Conservation (phyloP, 2,113 vertebrate genomes). For the Halichoeres trimaculatus region DNA sequence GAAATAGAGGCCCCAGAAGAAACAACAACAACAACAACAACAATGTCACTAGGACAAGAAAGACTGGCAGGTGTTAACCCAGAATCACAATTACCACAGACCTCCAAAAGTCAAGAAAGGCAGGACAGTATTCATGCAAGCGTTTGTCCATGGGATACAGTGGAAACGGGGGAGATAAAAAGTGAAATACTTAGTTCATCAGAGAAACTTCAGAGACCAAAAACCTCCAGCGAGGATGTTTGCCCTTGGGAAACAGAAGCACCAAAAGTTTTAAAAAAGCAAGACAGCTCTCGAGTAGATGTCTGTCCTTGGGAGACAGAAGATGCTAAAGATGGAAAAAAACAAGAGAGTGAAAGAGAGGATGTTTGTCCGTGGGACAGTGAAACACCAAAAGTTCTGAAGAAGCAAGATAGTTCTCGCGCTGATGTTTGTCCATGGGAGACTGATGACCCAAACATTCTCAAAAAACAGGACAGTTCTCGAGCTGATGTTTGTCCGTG, state of each 20-base stretch:
- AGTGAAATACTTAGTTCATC: constrained; percentile 9
- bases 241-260: constrained; percentile 54
- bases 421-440: constrained; percentile 67
- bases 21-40: constrained; percentile 12
- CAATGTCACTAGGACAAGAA: constrained; percentile 11
- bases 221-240: not conserved
- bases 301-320: constrained; percentile 66
- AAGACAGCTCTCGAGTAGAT: constrained; percentile 15
- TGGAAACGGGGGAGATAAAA: constrained; percentile 20
- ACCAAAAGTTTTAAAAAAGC: constrained; percentile 22
- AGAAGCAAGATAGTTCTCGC: constrained; percentile 36
- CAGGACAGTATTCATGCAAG: constrained; percentile 30
- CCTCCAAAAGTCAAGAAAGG: not conserved
- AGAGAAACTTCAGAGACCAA: not conserved
- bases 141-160: constrained; percentile 59
- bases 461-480: constrained; percentile 22
- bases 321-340: constrained; percentile 6
- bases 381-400: constrained; percentile 6
- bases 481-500: constrained; percentile 65
- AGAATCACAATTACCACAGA: constrained; percentile 13
- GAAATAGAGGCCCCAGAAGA: constrained; percentile 40
- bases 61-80: constrained; percentile 52
- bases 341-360: constrained; percentile 7
- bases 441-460: constrained; percentile 21
- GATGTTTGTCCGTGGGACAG: constrained; percentile 68